Conservation (phyloP, 2,797 vertebrate species). For the Fratercula arctica region DNA sequence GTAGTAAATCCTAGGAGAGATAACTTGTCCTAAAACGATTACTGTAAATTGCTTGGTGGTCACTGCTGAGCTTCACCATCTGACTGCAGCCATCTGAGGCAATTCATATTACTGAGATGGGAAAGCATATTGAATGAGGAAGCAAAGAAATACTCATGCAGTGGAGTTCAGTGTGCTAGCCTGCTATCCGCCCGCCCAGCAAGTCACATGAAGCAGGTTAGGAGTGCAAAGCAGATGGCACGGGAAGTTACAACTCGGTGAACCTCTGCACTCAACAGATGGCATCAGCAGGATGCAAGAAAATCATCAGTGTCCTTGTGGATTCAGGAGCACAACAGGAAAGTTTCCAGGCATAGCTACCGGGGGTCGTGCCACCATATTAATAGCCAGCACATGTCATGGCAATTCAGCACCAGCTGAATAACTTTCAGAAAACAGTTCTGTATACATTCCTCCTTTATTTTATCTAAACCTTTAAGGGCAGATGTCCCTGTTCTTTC, state of each 20-base stretch:
- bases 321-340: not conserved
- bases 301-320: not conserved
- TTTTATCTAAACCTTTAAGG: not conserved
- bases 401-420: not conserved
- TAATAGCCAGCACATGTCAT: not conserved
- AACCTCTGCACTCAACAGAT: constrained; percentile 49
- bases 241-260: not conserved
- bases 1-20: not conserved
- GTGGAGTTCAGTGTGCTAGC: not conserved
- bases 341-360: not conserved
- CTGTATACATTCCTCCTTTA: not conserved
- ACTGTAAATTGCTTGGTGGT: not conserved
- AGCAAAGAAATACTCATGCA: not conserved
- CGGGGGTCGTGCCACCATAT: not conserved
- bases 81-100: not conserved
- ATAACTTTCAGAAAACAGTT: not conserved
- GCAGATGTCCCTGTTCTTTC: not conserved
- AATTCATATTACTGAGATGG: not conserved
- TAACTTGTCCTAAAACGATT: not conserved
- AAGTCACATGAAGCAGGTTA: not conserved
- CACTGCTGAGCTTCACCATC: not conserved
- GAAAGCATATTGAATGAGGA: not conserved
- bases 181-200: fast-evolving
- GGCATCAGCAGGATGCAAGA: constrained; percentile 12
- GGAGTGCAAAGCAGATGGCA: constrained; percentile 26